Evolutionary conservation across 2,113 vertebrate species (phyloP).

Genomic region (Pelodiscus sinensis): DNA sequence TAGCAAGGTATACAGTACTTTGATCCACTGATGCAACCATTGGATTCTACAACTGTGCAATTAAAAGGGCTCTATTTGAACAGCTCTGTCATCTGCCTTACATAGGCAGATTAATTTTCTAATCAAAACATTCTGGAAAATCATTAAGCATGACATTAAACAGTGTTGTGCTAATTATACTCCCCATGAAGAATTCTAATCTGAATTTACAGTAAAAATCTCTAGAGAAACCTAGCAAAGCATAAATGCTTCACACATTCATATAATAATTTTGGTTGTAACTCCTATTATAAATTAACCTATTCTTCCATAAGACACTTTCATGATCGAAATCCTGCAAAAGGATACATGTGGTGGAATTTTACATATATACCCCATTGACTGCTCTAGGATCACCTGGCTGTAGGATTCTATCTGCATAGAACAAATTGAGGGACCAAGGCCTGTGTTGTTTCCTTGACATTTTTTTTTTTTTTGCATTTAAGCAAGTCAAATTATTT

Average conservation of each 20-base stretch:
- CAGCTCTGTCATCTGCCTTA: slow-evolving; percentile 77
- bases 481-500: not conserved
- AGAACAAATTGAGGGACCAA: not conserved
- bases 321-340: not conserved
- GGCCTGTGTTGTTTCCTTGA: not conserved
- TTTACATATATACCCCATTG: not conserved
- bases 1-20: slow-evolving; percentile 24
- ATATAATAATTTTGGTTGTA: slow-evolving; percentile 59
- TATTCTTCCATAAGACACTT: not conserved
- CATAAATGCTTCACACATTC: not conserved
- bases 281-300: not conserved
- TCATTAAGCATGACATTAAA: slow-evolving; percentile 84
- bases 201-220: slow-evolving; percentile 75
- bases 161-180: slow-evolving; percentile 78
- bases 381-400: not conserved
- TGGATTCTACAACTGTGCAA: slow-evolving; percentile 71
- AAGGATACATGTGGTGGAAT: not conserved
- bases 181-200: slow-evolving; percentile 77
- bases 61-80: slow-evolving; percentile 77
- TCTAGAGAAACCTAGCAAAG: slow-evolving; percentile 70
- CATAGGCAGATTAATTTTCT: slow-evolving; percentile 83
- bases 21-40: slow-evolving; percentile 70
- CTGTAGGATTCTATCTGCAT: not conserved
- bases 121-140: slow-evolving; percentile 82
- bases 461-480: not conserved